These are phyloP conservation scores for Epinephelus cyanopodus DNA, from an alignment of 2,113 vertebrate species.

Conservation along the genomic window DNA sequence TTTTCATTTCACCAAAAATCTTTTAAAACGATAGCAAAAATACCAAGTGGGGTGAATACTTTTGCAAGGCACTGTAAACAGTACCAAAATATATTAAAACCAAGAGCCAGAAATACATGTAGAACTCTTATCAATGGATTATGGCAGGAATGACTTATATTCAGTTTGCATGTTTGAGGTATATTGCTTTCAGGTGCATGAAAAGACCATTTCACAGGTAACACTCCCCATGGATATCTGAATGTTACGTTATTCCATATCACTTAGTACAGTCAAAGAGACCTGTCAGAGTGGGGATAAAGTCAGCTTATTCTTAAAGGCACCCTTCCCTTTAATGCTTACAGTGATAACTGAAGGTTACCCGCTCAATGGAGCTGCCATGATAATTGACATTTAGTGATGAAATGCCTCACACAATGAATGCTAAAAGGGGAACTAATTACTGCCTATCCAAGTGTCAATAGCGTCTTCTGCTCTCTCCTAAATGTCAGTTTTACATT, in stretches of 20 bases:
- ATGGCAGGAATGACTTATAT: neutral
- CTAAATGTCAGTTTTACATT: slow-evolving; percentile 85
- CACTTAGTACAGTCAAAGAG: slow-evolving; percentile 65
- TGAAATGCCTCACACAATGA: slow-evolving; percentile 79
- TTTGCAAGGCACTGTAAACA: neutral
- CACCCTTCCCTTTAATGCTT: slow-evolving; percentile 69
- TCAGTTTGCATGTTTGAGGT: neutral
- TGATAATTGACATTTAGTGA: slow-evolving; percentile 87
- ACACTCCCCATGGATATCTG: slow-evolving; percentile 19
- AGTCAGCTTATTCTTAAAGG: slow-evolving; percentile 79
- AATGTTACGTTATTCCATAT: slow-evolving; percentile 62
- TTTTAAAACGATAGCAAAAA: too few relatives aligned
- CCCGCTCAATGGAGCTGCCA: slow-evolving; percentile 72
- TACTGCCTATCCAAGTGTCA: slow-evolving; percentile 81
- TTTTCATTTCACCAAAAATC: too few relatives aligned
- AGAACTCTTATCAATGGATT: neutral
- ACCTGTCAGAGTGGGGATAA: slow-evolving; percentile 73
- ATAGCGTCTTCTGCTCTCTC: slow-evolving; percentile 76
- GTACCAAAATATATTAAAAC: neutral
- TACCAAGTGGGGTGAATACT: too few relatives aligned
- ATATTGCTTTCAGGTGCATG: neutral
- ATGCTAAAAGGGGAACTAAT: slow-evolving; percentile 83
- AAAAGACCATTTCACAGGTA: neutral
- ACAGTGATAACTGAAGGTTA: slow-evolving; percentile 82
- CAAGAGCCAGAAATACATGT: neutral